Evolutionary conservation across 2,888 invertebrate species (phyloP).

Genomic region (Plemyria rubiginata): DNA sequence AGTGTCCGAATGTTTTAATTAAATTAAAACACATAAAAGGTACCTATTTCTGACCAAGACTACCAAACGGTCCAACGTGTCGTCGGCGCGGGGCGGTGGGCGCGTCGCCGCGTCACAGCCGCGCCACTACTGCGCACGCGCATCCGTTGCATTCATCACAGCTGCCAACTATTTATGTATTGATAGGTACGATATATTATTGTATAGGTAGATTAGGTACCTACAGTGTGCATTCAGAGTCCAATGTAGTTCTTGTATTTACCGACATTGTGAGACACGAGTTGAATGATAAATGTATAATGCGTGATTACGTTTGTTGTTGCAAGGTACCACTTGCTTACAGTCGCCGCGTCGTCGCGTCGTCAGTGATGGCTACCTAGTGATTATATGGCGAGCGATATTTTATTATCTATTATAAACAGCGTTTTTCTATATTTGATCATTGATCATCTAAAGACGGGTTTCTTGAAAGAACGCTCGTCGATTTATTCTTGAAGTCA

Average conservation of each 20-base stretch:
- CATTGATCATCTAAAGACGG: too few species aligned
- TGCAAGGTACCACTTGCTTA: too few species aligned
- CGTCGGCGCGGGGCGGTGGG: slow-evolving; percentile 42
- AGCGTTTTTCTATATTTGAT: too few species aligned
- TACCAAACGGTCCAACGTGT: neutral
- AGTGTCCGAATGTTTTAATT: too few species aligned
- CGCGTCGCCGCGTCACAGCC: slow-evolving; percentile 50
- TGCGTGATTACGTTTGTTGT: neutral
- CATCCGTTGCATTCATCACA: slow-evolving; percentile 1
- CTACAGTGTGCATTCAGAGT: slow-evolving; percentile 12
- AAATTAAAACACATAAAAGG: too few species aligned
- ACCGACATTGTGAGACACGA: slow-evolving; percentile 12
- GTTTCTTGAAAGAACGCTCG: neutral
- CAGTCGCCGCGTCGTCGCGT: too few species aligned
- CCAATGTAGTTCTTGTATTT: slow-evolving; percentile 9
- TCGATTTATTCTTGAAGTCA: neutral
- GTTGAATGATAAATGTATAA: slow-evolving; percentile 1
- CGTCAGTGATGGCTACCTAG: too few species aligned
- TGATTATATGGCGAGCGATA: too few species aligned
- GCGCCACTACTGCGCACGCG: slow-evolving; percentile 34
- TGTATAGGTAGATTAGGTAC: slow-evolving; percentile 1
- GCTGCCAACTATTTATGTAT: neutral
- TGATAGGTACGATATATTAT: neutral
- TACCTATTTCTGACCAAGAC: too few species aligned
- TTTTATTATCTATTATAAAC: too few species aligned